Evolutionary conservation across 1,140 invertebrate genomes (phyloP).

Genomic region (Macrobrachium nipponense): DNA sequence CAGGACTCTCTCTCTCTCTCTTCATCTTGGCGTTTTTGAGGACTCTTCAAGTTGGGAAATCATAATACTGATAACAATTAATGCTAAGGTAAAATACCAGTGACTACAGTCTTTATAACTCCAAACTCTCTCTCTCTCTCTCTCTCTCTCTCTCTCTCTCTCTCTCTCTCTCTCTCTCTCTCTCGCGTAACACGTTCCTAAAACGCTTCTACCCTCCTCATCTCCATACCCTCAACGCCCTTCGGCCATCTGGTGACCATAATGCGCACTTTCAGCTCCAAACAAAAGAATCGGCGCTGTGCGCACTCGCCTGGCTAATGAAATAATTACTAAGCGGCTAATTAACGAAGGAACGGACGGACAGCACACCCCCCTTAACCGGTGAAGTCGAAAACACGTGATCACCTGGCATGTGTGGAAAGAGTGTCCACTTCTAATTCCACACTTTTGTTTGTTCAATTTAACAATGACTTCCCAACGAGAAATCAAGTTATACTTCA

Average conservation of each 20-base stretch:
- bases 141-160: not conserved
- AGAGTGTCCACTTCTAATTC: too few relatives aligned
- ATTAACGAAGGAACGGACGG: conserved; percentile 19
- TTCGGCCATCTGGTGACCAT: conserved; percentile 19
- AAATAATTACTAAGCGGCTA: conserved; percentile 19
- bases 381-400: not conserved
- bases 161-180: not conserved
- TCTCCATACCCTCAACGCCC: not conserved
- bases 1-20: too few relatives aligned
- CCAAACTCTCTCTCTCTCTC: too few relatives aligned
- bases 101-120: not conserved
- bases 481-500: too few relatives aligned
- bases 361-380: not conserved
- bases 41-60: too few relatives aligned
- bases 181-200: not conserved
- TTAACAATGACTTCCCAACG: too few relatives aligned
- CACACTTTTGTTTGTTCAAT: too few relatives aligned
- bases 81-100: too few relatives aligned
- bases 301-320: conserved; percentile 20
- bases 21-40: too few relatives aligned
- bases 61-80: too few relatives aligned
- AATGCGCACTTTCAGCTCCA: conserved; percentile 11
- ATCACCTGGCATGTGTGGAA: too few relatives aligned
- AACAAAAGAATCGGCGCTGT: conserved; percentile 8
- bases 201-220: not conserved